phyloP scores from a whole-genome alignment of 1,140 invertebrate genomes.

The Hestina assimilis region DNA sequence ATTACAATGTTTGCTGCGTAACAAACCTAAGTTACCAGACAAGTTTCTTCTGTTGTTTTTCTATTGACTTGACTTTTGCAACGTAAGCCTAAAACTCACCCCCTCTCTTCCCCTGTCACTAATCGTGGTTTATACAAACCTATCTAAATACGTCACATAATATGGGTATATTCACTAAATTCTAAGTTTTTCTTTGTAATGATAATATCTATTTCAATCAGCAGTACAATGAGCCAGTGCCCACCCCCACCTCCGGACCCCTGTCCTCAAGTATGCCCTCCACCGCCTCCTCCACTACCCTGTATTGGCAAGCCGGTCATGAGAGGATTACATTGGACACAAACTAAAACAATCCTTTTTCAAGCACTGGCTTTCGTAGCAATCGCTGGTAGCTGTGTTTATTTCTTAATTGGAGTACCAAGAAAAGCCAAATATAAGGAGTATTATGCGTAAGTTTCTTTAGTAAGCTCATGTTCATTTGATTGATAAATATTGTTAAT shows the following conservation, averaged over 20 bases:
- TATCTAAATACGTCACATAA: too few species aligned
- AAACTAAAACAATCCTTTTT: conserved; percentile 40
- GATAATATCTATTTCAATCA: neutral
- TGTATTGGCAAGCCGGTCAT: conserved; percentile 54
- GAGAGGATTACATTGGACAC: conserved; percentile 51
- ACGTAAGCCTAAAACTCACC: too few species aligned
- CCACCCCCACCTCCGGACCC: conserved; percentile 35
- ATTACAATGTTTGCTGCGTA: too few species aligned
- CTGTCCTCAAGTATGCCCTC: conserved; percentile 46
- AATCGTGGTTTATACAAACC: too few species aligned
- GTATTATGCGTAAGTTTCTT: conserved; percentile 55
- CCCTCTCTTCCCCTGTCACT: too few species aligned
- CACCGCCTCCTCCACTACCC: conserved; percentile 40
- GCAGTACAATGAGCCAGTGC: conserved; percentile 42
- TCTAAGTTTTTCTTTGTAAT: too few species aligned
- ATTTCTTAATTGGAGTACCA: conserved; percentile 35
- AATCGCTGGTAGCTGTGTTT: conserved; percentile 33
- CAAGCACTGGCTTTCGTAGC: conserved; percentile 29
- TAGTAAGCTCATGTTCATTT: neutral
- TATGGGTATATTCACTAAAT: too few species aligned
- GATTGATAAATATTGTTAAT: neutral
- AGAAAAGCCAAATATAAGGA: conserved; percentile 44
- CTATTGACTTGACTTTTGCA: too few species aligned
- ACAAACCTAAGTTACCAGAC: too few species aligned
- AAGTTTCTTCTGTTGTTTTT: too few species aligned